phyloP scores from a whole-genome alignment of 2,797 vertebrate genomes.

The Sebastes kiyomatsui region DNA sequence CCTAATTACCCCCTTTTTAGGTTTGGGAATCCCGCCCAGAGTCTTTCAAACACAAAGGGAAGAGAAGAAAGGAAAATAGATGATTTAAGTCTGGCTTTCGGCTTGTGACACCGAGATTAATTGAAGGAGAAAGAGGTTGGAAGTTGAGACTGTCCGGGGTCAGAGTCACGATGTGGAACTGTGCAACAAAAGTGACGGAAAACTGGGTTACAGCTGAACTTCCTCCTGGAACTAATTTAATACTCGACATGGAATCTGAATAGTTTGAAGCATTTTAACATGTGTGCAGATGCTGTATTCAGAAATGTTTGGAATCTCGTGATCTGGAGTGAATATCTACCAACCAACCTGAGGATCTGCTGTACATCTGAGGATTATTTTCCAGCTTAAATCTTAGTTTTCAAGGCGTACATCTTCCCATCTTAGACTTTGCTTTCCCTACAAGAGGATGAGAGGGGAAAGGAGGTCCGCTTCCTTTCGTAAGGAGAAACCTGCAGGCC shows the following conservation, averaged over 20 bases:
- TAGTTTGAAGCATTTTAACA: conserved; percentile 13
- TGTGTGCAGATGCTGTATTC: not conserved
- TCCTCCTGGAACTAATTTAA: conserved; percentile 39
- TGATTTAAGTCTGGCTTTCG: conserved; percentile 33
- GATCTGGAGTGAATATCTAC: conserved; percentile 2
- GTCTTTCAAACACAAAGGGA: conserved; percentile 50
- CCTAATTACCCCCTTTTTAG: conserved; percentile 68
- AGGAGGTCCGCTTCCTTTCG: conserved; percentile 85
- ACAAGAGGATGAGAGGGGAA: conserved; percentile 90
- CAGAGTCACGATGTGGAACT: conserved; percentile 39
- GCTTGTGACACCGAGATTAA: conserved; percentile 39
- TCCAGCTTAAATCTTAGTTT: not conserved
- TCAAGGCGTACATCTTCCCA: not conserved
- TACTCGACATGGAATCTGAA: conserved; percentile 13
- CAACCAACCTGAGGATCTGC: not conserved
- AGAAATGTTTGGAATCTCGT: conserved; percentile 30
- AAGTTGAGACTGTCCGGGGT: conserved; percentile 19
- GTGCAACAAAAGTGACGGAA: conserved; percentile 19
- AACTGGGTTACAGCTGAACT: conserved; percentile 21
- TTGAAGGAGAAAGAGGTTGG: conserved; percentile 30
- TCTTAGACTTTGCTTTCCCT: not conserved
- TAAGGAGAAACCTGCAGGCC: conserved; percentile 83
- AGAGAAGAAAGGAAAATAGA: conserved; percentile 31
- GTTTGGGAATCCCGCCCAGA: conserved; percentile 63
- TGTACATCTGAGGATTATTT: conserved; percentile 16